Evolutionary conservation across 2,113 vertebrate genomes (phyloP).

Genomic region (Rostratula benghalensis): DNA sequence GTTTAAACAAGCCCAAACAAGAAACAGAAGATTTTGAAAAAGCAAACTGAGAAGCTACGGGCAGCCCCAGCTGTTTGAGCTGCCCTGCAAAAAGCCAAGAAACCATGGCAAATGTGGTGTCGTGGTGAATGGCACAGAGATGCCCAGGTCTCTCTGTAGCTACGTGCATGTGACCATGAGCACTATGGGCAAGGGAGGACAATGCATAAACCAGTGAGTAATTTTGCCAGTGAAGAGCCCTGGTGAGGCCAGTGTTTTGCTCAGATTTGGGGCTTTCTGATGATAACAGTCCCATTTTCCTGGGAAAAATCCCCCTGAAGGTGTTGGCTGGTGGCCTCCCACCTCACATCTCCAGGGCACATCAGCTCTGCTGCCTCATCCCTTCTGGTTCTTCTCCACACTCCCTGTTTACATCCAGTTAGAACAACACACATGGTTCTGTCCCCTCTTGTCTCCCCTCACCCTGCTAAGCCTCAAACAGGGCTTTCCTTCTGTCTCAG

Average conservation of each 20-base stretch:
- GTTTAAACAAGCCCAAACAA: conserved; percentile 46
- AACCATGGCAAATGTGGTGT: neutral
- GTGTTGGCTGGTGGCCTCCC: fast-evolving
- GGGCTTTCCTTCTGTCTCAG: neutral
- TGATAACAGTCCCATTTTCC: neutral
- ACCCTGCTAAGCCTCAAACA: neutral
- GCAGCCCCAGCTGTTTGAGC: neutral
- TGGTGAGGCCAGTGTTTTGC: neutral
- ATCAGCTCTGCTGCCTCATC: neutral
- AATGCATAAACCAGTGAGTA: neutral
- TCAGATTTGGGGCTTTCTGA: neutral
- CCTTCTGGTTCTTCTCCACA: neutral
- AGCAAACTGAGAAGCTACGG: neutral
- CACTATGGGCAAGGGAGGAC: neutral
- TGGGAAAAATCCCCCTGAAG: neutral
- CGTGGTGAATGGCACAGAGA: fast-evolving
- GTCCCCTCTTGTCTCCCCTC: neutral
- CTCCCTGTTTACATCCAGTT: neutral
- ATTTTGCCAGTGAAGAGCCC: neutral
- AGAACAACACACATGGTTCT: neutral
- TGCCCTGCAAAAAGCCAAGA: neutral
- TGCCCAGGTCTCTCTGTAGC: fast-evolving
- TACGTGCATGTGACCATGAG: neutral
- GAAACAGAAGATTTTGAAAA: conserved; percentile 17
- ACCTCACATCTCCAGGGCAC: neutral